Conservation (phyloP, 2,797 vertebrate genomes). For the Sebastes aleutianus region DNA sequence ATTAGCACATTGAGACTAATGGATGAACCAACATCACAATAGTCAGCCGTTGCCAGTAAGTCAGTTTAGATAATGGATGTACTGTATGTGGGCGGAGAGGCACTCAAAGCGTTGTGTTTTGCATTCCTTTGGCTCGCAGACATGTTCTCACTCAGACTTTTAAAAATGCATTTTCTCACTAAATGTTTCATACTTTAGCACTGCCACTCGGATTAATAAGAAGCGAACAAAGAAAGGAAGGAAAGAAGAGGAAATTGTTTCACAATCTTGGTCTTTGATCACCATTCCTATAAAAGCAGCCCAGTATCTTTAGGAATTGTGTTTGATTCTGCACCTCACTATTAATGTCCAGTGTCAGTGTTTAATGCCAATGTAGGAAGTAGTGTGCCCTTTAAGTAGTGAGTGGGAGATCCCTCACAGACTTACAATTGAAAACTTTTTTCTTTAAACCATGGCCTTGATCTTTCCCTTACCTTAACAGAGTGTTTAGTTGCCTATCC, state of each 20-base stretch:
- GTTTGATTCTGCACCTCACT: neutral
- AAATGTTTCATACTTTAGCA: neutral
- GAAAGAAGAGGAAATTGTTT: neutral
- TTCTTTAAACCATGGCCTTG: neutral
- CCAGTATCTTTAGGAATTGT: neutral
- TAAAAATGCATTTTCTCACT: neutral
- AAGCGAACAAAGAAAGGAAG: neutral
- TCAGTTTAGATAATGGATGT: conserved; percentile 30
- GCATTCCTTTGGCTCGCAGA: conserved; percentile 2
- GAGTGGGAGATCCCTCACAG: neutral
- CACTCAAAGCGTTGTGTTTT: neutral
- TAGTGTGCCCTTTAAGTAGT: neutral
- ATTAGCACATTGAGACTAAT: conserved; percentile 48
- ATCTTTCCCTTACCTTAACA: neutral
- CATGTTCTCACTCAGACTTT: neutral
- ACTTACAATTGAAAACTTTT: neutral
- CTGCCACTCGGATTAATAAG: neutral
- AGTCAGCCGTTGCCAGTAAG: conserved; percentile 31
- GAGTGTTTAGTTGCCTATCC: neutral
- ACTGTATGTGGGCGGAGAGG: conserved; percentile 10
- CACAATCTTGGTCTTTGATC: neutral
- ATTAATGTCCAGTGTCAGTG: neutral
- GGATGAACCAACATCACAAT: conserved; percentile 11
- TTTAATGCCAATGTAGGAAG: neutral
- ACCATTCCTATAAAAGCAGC: neutral